Percentiles rank a stretch among this genome's conserved stretches.
phyloP scores from a whole-genome alignment of 2,888 invertebrate species.

The Phyto melanocephala region DNA sequence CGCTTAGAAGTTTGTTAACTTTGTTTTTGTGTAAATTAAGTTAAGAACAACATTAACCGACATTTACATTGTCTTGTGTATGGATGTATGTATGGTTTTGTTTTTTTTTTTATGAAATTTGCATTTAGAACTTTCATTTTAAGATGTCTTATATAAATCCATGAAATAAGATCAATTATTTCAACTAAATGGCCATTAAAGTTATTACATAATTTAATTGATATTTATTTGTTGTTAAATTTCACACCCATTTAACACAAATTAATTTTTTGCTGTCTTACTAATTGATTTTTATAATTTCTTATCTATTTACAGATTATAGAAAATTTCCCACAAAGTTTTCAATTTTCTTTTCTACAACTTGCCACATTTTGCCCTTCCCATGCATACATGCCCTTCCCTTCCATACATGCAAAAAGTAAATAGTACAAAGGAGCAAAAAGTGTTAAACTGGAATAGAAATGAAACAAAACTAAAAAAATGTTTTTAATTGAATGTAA shows the following conservation, averaged over 20 bases:
- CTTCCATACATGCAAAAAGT: background rate
- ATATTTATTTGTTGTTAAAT: background rate
- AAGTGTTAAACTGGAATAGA: background rate
- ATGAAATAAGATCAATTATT: background rate
- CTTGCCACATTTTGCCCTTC: slow-evolving; percentile 11
- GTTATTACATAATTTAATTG: background rate
- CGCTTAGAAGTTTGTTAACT: too few species aligned
- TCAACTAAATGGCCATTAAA: background rate
- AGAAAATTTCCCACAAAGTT: slow-evolving; percentile 27
- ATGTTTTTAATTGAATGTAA: slow-evolving; percentile 58
- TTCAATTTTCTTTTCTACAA: slow-evolving; percentile 36
- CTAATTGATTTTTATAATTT: slow-evolving; percentile 45
- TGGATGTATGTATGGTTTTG: too few species aligned
- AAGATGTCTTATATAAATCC: background rate
- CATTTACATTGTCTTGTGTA: too few species aligned
- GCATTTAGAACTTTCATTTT: background rate
- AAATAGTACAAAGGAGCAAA: background rate
- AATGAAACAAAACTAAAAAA: slow-evolving; percentile 25
- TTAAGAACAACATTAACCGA: too few species aligned
- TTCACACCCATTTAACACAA: slow-evolving; percentile 25
- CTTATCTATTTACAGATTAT: slow-evolving; percentile 37
- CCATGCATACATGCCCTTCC: too few species aligned
- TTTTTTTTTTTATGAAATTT: too few species aligned
- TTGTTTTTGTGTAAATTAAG: too few species aligned
- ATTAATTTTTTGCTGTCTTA: slow-evolving; percentile 15